Evolutionary conservation across 2,888 invertebrate genomes (phyloP).

Genomic region (Lepidochrysops patricia): DNA sequence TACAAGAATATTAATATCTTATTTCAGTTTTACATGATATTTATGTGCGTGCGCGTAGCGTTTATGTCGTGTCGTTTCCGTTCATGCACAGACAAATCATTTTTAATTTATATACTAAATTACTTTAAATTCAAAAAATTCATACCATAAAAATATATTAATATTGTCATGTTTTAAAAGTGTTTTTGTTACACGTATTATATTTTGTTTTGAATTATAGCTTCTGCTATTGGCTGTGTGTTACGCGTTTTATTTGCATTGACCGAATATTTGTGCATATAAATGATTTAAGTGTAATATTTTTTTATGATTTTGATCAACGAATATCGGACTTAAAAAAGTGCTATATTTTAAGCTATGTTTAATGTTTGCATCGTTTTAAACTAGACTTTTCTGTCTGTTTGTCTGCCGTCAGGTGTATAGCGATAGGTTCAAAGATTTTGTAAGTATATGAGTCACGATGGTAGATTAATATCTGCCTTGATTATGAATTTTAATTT

Average conservation of each 20-base stretch:
- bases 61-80: too few species aligned
- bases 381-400: conserved; percentile 52
- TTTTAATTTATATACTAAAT: too few species aligned
- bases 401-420: conserved; percentile 60
- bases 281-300: conserved; percentile 17
- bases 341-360: conserved; percentile 24
- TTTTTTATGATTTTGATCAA: conserved; percentile 17
- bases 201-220: background rate
- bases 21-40: too few species aligned
- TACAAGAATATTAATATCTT: too few species aligned
- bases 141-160: too few species aligned
- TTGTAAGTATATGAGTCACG: conserved; percentile 53
- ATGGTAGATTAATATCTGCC: conserved; percentile 32
- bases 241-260: conserved; percentile 2
- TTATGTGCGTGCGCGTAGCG: too few species aligned
- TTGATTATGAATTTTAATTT: conserved; percentile 24
- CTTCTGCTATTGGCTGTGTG: conserved; percentile 19
- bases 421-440: conserved; percentile 52
- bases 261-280: background rate
- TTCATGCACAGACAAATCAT: too few species aligned
- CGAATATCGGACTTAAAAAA: conserved; percentile 19
- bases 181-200: background rate
- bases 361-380: conserved; percentile 35
- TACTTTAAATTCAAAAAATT: too few species aligned
- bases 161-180: background rate